Base-by-base conservation (phyloP, 2,113 vertebrate genomes). In the Gadus chalcogrammus region DNA sequence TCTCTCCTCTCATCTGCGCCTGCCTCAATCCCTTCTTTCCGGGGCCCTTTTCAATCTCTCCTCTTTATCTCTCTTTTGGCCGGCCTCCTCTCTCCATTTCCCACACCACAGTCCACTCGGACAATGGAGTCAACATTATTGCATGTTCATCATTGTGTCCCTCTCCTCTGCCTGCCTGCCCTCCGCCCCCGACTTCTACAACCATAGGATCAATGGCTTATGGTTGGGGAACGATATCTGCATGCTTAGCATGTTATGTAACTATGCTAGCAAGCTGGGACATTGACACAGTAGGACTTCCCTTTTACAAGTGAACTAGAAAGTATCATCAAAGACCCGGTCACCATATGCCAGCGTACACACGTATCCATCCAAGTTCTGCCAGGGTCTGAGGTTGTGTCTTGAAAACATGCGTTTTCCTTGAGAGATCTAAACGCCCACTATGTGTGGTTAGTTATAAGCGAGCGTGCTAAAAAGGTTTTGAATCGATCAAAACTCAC, bases 11-110 rank as follows among this genome's bases (percentile, higher is more conserved):
- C 81, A 70, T 86, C 80, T 52, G 12, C 53, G 11, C 20, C 42
- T 69, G 27, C 78, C 78, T 72, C 75, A 59, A 77, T 80, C 55
- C 68, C 60, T 76, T 62, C 75, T 76, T 85, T 75, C 75, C 66
- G 70, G 75, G 67, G 75, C 81, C 70, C 72, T 64, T 74, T 84
- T 78, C 76, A 74, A 69, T 17, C 77, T 53, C 28, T 28, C 38
- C 20, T 38, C 38, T 69, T 15, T 20, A 4, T 61, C 64, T 18
- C 27, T 67, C 38, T 70, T 56, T 64, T 52, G 0, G 27, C 61
- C 60, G 4, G 55, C 11, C 31, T 16, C 64, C 27, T 55, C 64
- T 28, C 64, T n/a, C 64, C 64, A 48, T 12, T 65, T n/a, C 63
- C 31, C 27, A 27, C 13, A 27, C 66, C 38, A n/a, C 3, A 64